Conservation (phyloP, 2,113 vertebrate genomes). For the Paramisgurnus dabryanus region DNA sequence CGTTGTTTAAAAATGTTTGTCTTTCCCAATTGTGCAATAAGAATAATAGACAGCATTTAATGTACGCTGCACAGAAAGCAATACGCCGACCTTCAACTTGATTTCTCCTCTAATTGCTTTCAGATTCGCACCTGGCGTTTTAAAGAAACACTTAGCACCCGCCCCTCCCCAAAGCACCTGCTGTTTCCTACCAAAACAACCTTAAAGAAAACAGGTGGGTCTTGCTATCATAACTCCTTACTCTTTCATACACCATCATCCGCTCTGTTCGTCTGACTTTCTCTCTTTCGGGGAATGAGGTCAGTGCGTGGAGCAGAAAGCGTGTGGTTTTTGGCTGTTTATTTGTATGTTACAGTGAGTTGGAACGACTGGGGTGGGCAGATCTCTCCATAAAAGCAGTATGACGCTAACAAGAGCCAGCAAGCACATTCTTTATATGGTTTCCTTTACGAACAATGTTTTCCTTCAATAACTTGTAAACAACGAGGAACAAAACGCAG, state of each 20-base stretch:
- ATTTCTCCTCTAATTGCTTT: slow-evolving; percentile 42
- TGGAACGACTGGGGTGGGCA: slow-evolving; percentile 35
- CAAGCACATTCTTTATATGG: slow-evolving; percentile 45
- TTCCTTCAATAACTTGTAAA: slow-evolving; percentile 18
- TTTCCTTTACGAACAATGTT: background rate
- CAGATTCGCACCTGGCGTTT: slow-evolving; percentile 51
- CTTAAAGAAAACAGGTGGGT: slow-evolving; percentile 54
- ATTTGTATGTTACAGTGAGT: slow-evolving; percentile 43
- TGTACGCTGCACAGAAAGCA: background rate
- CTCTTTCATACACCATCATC: background rate
- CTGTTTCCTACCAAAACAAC: slow-evolving; percentile 59
- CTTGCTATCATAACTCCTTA: slow-evolving; percentile 17
- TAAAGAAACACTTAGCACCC: slow-evolving; percentile 68
- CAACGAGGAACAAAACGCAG: slow-evolving; percentile 1
- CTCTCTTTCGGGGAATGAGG: slow-evolving; percentile 46
- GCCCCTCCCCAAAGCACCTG: slow-evolving; percentile 53
- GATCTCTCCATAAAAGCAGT: slow-evolving; percentile 26
- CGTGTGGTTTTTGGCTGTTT: slow-evolving; percentile 59
- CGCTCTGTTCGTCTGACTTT: slow-evolving; percentile 18
- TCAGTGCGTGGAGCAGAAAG: slow-evolving; percentile 50
- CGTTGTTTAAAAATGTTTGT: background rate
- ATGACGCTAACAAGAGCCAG: slow-evolving; percentile 24
- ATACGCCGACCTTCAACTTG: background rate
- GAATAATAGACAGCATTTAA: background rate
- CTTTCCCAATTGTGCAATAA: background rate